phyloP scores from a whole-genome alignment of 2,797 vertebrate genomes.

The Mus minutoides region DNA sequence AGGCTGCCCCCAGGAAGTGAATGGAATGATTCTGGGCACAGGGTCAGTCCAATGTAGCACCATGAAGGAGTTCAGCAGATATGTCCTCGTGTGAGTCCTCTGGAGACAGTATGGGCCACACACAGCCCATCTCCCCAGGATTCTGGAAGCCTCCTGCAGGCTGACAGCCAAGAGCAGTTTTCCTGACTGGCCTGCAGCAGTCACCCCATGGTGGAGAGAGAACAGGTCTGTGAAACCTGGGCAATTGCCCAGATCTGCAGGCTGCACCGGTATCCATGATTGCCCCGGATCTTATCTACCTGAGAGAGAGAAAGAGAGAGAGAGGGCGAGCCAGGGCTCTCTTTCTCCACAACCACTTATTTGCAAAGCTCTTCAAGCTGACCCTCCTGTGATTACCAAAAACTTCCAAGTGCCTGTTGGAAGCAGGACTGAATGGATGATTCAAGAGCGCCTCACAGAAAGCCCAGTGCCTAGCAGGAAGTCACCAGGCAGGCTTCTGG shows the following conservation, averaged over 20 bases:
- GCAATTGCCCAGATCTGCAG: not conserved
- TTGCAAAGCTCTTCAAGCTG: slow-evolving; percentile 44
- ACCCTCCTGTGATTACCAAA: not conserved
- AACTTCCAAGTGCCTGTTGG: slow-evolving; percentile 48
- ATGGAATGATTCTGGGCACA: not conserved
- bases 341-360: not conserved
- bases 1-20: not conserved
- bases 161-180: not conserved
- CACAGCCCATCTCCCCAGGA: fast-evolving
- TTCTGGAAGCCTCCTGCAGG: not conserved
- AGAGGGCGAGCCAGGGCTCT: not conserved
- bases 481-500: not conserved
- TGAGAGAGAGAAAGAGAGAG: not conserved
- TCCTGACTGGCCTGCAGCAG: not conserved
- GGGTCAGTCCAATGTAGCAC: not conserved
- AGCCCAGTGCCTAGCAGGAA: not conserved
- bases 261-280: not conserved
- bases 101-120: not conserved
- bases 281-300: not conserved
- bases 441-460: not conserved
- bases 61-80: not conserved
- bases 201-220: fast-evolving
- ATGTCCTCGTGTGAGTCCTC: not conserved
- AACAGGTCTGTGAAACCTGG: not conserved
- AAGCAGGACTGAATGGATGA: not conserved